Evolutionary conservation across 2,113 vertebrate genomes (phyloP), one percentile per base, ranked within the genome.

Genomic region (Nestor notabilis): DNA sequence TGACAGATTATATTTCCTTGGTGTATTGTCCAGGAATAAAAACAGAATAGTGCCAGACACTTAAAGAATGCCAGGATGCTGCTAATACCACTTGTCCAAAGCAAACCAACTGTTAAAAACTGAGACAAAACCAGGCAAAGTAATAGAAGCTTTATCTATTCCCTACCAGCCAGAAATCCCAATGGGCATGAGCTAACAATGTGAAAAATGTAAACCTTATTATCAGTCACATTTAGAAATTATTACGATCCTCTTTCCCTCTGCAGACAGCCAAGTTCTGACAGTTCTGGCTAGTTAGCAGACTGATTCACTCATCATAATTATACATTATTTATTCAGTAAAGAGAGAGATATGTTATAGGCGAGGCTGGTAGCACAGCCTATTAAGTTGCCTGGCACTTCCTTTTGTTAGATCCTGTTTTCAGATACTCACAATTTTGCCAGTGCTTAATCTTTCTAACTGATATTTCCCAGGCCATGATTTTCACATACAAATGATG

Each of bases 201-300:
- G 78, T 79, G 77, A 90, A 93, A 95, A 95, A 91, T 46, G 37
- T 90, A 94, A 95, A 77, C 31, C 58, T 86, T 10, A 24, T 80
- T 76, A 88, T 93, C 87, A 86, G 92, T 90, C 82, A 66, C 49
- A 80, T 96, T 95, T 93, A 90, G 82, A 90, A 93, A 93, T 90
- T 85, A 69, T 90, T 44, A 69, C 43, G 82, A 76, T 93, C n/a
- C 37, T 91, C 75, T 79, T 92, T 83, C 76, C 3, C 0, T 77
- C 68, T 52, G 49, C 44, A 92, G 75, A 52, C 37, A 95, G 90
- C 75, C 83, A 92, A 93, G 37, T 92, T 95, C 88, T 94, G 94
- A 92, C 85, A 94, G 90, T 53, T 88, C 88, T 95, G 90, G 83
- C 88, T 95, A 46, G 66, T 77, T 81, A 90, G 53, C 64, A 91